Base-by-base conservation (phyloP, 2,888 invertebrate species). In the Drosophila algonquin region DNA sequence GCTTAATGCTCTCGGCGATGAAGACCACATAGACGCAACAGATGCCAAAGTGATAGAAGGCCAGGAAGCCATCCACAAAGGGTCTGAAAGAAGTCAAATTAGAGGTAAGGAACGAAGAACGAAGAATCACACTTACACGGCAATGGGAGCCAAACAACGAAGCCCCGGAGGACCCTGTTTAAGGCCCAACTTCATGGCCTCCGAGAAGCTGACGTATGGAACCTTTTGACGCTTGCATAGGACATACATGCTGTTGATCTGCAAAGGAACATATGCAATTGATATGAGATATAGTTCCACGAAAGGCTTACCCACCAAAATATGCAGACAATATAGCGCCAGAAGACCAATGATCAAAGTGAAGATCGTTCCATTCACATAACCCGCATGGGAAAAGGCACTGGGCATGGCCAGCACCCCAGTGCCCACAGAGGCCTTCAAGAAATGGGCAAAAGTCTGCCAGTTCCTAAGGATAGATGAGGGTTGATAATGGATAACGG, bases 21-120 rank as follows among this genome's bases (percentile, higher is more conserved):
- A 99, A 99, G 9, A 98, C 96, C 61, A 98, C 95, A 92, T 99
- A 99, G 0, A 99, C 98, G 91, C 98, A 98, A 93, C 99, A 99
- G 91, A 99, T 99, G 32, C 99, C 99, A 86, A 99, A 94, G 92
- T 99, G 95, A 91, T 99, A 99, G 63, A 98, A 94, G 60, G 98
- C 96, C 70, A 97, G 93, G 91, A 97, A 97, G 87, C 95, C 93
- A 91, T 97, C 97, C 73, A 97, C 95, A 89, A 95, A 94, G 70
- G 95, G 94, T 63, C 96, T 96, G 93, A 8, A 93, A 1, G 77
- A 32, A 1, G 16, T 5, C 9, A 48, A 46, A 45, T n/a, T 9
- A 35, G 21, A 10, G 14, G 5, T 18, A 16, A 52, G 21, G 5
- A 27, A n/a, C n/a, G n/a, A n/a, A n/a, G 40, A 27, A 44, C 7